Evolutionary conservation across 1,140 invertebrate species (phyloP).

Genomic region (Drosophila sproati): DNA sequence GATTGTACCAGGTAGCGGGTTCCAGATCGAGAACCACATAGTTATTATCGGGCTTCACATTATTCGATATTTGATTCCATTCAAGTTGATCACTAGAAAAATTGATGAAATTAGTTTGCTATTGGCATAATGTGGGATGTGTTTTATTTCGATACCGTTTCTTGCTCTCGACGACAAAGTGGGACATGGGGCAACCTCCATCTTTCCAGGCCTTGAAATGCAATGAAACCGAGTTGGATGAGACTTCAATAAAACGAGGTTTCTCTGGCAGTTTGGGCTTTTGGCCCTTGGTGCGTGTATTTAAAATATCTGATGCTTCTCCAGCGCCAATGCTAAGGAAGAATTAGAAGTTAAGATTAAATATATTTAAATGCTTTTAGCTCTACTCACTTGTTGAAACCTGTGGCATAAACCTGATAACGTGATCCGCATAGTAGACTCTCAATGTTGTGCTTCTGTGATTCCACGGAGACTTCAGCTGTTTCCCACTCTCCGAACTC

Average conservation of each 20-base stretch:
- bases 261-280: constrained; percentile 96
- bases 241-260: constrained; percentile 95
- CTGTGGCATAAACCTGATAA: constrained; percentile 96
- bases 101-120: not conserved
- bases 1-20: constrained; percentile 96
- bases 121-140: not conserved
- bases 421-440: constrained; percentile 95
- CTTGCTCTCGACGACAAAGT: constrained; percentile 98
- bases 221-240: constrained; percentile 95
- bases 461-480: constrained; percentile 89
- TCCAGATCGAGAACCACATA: constrained; percentile 96
- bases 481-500: constrained; percentile 97
- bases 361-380: not conserved
- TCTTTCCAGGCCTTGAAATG: constrained; percentile 97
- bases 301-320: constrained; percentile 93
- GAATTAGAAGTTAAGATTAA: not conserved
- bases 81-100: constrained; percentile 89
- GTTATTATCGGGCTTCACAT: constrained; percentile 95
- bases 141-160: constrained; percentile 88
- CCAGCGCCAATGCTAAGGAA: constrained; percentile 92
- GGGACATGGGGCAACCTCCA: constrained; percentile 97
- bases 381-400: constrained; percentile 91
- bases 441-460: constrained; percentile 93
- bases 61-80: constrained; percentile 97
- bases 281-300: constrained; percentile 93